phyloP scores from a whole-genome alignment of 2,888 invertebrate species.

The Girardia tigrina region DNA sequence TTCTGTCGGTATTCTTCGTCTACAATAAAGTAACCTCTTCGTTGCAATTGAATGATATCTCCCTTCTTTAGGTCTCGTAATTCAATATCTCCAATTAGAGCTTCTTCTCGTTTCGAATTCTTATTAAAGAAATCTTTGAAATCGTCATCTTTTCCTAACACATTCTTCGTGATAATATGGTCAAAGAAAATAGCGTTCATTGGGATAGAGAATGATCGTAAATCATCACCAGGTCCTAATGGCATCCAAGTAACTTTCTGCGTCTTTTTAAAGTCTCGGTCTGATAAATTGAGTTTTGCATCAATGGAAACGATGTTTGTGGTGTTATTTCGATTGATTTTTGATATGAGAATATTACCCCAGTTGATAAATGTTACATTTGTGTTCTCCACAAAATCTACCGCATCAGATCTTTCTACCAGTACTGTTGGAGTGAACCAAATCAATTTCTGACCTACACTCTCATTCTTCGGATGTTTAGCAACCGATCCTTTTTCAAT shows the following conservation, averaged over 20 bases:
- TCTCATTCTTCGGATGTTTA: constrained; percentile 33
- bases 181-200: constrained; percentile 80
- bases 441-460: constrained; percentile 62
- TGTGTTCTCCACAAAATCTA: constrained; percentile 67
- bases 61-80: constrained; percentile 67
- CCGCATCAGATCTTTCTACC: constrained; percentile 78
- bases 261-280: constrained; percentile 89
- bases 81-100: constrained; percentile 78
- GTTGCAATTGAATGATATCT: constrained; percentile 84
- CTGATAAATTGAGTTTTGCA: constrained; percentile 69
- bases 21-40: constrained; percentile 85
- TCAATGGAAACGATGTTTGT: constrained; percentile 59
- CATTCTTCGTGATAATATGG: constrained; percentile 79
- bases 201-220: constrained; percentile 53
- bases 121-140: constrained; percentile 75
- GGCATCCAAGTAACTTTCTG: constrained; percentile 78
- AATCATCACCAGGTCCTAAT: constrained; percentile 44
- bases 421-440: constrained; percentile 63
- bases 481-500: neutral
- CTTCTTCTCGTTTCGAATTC: constrained; percentile 69
- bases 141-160: constrained; percentile 88
- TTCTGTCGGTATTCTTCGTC: constrained; percentile 64
- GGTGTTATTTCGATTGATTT: constrained; percentile 56
- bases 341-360: constrained; percentile 77
- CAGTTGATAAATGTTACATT: constrained; percentile 94